These are phyloP conservation scores for Drosophila prosaltans DNA, from an alignment of 1,140 invertebrate genomes.

Conservation along the genomic window DNA sequence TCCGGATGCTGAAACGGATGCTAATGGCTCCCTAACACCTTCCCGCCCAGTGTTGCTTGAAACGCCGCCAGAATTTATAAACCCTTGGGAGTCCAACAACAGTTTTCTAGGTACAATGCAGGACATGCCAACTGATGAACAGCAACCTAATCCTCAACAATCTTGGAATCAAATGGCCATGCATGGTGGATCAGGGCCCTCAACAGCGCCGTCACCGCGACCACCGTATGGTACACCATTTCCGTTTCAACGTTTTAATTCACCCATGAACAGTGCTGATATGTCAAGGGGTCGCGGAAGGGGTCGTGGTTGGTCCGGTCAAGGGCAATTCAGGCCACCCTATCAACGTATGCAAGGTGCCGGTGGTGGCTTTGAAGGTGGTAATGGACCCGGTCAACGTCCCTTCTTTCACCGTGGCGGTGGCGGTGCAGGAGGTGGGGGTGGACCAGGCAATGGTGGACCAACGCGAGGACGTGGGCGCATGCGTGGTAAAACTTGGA, in stretches of 20 bases:
- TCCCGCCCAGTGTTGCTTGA: constrained; percentile 69
- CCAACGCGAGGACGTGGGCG: constrained; percentile 63
- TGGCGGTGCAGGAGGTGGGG: constrained; percentile 34
- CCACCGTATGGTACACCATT: constrained; percentile 57
- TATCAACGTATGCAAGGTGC: constrained; percentile 62
- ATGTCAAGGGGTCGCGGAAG: constrained; percentile 60
- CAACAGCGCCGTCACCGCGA: constrained; percentile 67
- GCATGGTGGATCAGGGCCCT: constrained; percentile 45
- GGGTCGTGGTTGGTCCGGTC: constrained; percentile 62
- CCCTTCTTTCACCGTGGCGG: constrained; percentile 55
- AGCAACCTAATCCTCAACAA: constrained; percentile 44
- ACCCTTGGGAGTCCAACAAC: constrained; percentile 63
- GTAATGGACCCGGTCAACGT: constrained; percentile 32
- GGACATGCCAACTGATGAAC: constrained; percentile 56
- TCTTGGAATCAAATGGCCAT: constrained; percentile 69
- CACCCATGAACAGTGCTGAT: constrained; percentile 54
- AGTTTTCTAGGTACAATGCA: constrained; percentile 51
- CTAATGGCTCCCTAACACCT: constrained; percentile 46
- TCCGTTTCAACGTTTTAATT: constrained; percentile 58
- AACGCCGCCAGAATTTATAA: constrained; percentile 70
- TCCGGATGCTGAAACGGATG: constrained; percentile 46
- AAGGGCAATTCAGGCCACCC: constrained; percentile 64
- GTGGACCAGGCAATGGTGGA: constrained; percentile 53
- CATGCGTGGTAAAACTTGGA: constrained; percentile 80
- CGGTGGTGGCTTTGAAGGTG: constrained; percentile 54